Percentiles rank a stretch among this genome's conserved stretches.
Evolutionary conservation across 2,888 invertebrate genomes (phyloP).

Genomic region (Crematogaster levior): DNA sequence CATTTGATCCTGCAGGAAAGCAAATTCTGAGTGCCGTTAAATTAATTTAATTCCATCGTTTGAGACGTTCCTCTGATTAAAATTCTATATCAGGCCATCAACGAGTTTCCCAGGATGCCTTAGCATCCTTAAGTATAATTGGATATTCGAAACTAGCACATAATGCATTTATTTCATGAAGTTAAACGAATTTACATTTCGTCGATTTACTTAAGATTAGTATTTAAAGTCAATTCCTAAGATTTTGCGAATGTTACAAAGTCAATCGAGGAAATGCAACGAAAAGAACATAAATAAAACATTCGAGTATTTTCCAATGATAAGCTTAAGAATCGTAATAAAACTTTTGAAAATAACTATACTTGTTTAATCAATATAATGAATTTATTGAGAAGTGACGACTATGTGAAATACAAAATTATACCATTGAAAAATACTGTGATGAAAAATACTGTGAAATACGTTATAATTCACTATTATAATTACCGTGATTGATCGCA

Average conservation of each 20-base stretch:
- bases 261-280: not conserved
- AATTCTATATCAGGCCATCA: conserved; percentile 34
- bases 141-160: conserved; percentile 34
- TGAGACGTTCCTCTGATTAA: conserved; percentile 36
- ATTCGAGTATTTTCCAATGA: not conserved
- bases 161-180: conserved; percentile 24
- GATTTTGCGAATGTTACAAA: not conserved
- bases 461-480: not conserved
- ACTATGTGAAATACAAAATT: not conserved
- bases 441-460: not conserved
- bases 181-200: conserved; percentile 22
- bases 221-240: conserved; percentile 1
- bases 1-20: conserved; percentile 3
- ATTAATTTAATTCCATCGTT: conserved; percentile 22
- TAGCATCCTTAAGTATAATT: conserved; percentile 34
- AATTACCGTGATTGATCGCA: conserved; percentile 21
- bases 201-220: not conserved
- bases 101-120: conserved; percentile 26
- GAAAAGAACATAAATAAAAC: not conserved
- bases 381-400: not conserved
- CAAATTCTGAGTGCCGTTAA: conserved; percentile 15
- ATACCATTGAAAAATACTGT: not conserved
- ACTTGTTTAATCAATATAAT: not conserved
- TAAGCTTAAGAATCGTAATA: not conserved
- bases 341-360: not conserved